These are phyloP conservation scores for Fratercula arctica DNA, from an alignment of 2,797 vertebrate species.

Conservation along the genomic window DNA sequence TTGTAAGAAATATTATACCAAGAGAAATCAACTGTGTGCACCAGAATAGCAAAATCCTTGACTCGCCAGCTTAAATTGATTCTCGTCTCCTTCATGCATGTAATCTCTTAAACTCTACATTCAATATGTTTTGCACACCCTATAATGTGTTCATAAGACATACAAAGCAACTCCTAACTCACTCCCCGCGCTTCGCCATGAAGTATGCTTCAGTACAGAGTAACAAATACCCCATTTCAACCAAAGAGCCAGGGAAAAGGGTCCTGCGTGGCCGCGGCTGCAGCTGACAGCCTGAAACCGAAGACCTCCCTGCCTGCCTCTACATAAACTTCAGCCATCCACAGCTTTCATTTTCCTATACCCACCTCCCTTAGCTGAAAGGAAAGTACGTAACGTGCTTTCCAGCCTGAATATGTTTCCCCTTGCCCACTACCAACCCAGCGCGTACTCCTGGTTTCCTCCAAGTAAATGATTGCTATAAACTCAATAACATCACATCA, in stretches of 20 bases:
- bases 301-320: not conserved
- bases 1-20: not conserved
- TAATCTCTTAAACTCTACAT: not conserved
- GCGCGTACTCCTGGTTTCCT: not conserved
- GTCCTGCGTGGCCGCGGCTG: accelerated
- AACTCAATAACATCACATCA: not conserved
- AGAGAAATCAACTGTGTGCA: not conserved
- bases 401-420: not conserved
- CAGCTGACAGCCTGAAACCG: not conserved
- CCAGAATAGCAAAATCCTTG: not conserved
- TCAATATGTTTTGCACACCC: not conserved
- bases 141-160: not conserved
- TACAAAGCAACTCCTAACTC: not conserved
- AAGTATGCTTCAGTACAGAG: not conserved
- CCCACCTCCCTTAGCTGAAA: not conserved
- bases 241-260: not conserved
- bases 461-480: not conserved
- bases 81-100: not conserved
- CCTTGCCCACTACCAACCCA: not conserved
- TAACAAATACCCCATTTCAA: not conserved
- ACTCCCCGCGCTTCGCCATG: not conserved
- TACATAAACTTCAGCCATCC: not conserved
- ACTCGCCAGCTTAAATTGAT: not conserved
- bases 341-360: not conserved
- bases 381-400: not conserved